Evolutionary conservation across 2,113 vertebrate species (phyloP), one percentile per base, ranked within the genome.

Genomic region (human): DNA sequence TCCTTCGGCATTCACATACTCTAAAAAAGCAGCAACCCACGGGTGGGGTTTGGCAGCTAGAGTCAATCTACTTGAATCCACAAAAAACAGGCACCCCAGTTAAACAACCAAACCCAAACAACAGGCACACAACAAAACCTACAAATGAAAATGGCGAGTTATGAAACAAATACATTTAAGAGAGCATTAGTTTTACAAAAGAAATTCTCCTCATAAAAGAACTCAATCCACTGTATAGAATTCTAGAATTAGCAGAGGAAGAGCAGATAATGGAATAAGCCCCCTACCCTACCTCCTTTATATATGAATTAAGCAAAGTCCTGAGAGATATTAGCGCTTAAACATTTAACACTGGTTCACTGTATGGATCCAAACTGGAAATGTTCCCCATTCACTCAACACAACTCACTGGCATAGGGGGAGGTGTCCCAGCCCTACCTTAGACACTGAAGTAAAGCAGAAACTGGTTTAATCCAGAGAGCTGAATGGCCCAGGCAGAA

Each of bases 71-170:
- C 70, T 85, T 23, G 16, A 85, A 14, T 93, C 75, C 94, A 61
- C 79, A 92, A 89, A 55, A 83, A 52, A 70, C 75, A 84, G 89
- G 66, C 18, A 3, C 43, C 73, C 66, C 32, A 43, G 68, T 93
- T 61, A 92, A 93, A 94, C n/a, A 68, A 72, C 64, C 45, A 64
- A 89, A 81, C 57, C 72, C n/a, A 96, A 96, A 90, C 38, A 80
- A 43, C 3, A 16, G 40, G 55, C 73, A 78, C 43, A 88, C 25
- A 25, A 30, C 64, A 75, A 95, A 95, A 80, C 10, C 38, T 59
- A 43, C 64, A 50, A 32, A 81, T 2, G 45, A 70, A 95, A 75
- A 59, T 6, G 11, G 38, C 72, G 35, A 22, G 52, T 35, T 83
- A 25, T 5, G 61, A 97, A 93, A 52, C 79, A 93, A 76, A 90